Conservation (phyloP, 1,140 invertebrate genomes). For the Paramacrobiotus metropolitanus region DNA sequence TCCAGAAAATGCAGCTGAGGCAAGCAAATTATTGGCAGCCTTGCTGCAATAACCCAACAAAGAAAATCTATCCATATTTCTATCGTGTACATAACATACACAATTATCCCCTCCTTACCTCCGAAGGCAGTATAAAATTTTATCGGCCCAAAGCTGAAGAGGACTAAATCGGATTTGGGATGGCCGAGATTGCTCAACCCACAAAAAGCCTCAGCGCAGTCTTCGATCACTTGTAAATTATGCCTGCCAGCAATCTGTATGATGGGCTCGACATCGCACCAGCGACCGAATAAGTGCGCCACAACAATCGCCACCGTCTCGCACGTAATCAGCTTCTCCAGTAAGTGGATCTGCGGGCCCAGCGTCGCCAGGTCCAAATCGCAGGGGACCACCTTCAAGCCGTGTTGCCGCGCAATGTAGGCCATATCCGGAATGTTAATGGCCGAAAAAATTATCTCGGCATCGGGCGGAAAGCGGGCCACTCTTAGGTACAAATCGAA, state of each 20-base stretch:
- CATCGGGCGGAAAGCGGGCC: conserved; percentile 19
- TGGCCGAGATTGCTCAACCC: conserved; percentile 21
- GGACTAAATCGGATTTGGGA: conserved; percentile 18
- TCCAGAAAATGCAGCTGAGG: too few species aligned
- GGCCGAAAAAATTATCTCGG: conserved; percentile 24
- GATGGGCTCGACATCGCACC: conserved; percentile 18
- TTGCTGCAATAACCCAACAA: too few species aligned
- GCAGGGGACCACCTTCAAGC: conserved; percentile 18
- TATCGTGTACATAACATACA: too few species aligned
- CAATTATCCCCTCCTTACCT: too few species aligned
- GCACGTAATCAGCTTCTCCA: conserved; percentile 18
- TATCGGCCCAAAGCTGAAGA: conserved; percentile 25
- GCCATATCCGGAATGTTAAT: conserved; percentile 24
- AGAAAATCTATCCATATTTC: too few species aligned
- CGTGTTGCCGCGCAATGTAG: conserved; percentile 18
- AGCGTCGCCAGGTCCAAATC: conserved; percentile 21
- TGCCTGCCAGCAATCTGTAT: conserved; percentile 17
- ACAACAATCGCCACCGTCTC: conserved; percentile 21
- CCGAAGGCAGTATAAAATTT: conserved; percentile 23
- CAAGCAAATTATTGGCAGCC: too few species aligned
- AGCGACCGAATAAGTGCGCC: conserved; percentile 22
- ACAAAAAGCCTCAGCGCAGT: conserved; percentile 23
- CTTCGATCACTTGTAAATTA: conserved; percentile 20
- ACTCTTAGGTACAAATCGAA: conserved; percentile 21
- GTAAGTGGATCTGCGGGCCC: conserved; percentile 17